Percentiles rank a stretch among this genome's conserved stretches.
phyloP scores from a whole-genome alignment of 2,113 vertebrate genomes.

The Aix galericulata region DNA sequence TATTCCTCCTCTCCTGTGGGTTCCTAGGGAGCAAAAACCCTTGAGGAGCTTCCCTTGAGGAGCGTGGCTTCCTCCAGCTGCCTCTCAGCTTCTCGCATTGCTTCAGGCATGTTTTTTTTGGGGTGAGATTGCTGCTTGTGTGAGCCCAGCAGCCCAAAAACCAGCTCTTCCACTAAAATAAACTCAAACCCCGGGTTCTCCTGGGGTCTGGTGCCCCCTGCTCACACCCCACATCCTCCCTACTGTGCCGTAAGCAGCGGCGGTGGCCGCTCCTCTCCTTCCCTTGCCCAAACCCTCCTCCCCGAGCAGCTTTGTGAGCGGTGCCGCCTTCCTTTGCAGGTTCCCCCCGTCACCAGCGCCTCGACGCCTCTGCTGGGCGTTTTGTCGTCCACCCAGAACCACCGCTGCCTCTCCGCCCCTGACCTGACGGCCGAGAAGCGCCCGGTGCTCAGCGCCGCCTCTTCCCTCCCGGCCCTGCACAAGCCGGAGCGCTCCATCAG shows the following conservation, averaged over 20 bases:
- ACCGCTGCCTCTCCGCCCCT: constrained; percentile 88
- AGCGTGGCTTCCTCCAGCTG: not conserved
- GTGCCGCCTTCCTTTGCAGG: constrained; percentile 58
- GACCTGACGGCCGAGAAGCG: constrained; percentile 81
- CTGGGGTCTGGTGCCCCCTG: accelerated
- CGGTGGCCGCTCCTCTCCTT: not conserved
- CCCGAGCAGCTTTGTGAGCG: not conserved
- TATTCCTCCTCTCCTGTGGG: not conserved
- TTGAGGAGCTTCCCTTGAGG: not conserved
- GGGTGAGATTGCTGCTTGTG: accelerated
- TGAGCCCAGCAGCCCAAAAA: not conserved
- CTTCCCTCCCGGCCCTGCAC: constrained; percentile 65
- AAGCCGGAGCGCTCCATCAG: constrained; percentile 88
- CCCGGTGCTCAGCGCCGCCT: constrained; percentile 69
- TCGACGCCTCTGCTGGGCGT: constrained; percentile 84
- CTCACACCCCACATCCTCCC: accelerated
- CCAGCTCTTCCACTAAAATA: not conserved
- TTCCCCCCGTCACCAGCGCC: not conserved
- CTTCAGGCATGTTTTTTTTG: not conserved
- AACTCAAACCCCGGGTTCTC: accelerated
- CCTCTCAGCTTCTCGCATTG: not conserved
- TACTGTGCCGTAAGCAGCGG: not conserved
- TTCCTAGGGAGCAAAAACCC: not conserved
- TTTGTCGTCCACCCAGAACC: constrained; percentile 90
- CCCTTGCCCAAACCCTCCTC: accelerated